Base-by-base conservation (phyloP, 1,140 invertebrate species). In the Pseudachorutes palmiensis region DNA sequence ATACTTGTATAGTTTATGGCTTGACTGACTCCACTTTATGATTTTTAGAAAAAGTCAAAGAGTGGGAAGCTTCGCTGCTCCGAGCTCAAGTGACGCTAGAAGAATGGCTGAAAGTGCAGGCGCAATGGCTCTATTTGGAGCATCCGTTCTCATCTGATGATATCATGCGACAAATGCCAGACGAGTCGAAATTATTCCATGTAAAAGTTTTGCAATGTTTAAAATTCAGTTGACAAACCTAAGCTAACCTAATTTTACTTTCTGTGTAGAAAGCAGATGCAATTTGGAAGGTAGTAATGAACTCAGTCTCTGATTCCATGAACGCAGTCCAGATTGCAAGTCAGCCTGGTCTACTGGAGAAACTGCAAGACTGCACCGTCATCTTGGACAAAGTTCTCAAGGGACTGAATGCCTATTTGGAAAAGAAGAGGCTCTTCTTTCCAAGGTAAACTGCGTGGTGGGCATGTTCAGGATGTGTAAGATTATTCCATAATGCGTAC, bases 121-220 rank as follows among this genome's bases (percentile, higher is more conserved):
- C 86, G 41, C 90, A 91, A 70, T 97, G 91, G 87, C 81, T 95
- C n/a, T 94, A 96, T 77, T 80, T 97, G 29, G 80, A 95, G 70
- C 92, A 92, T 0, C 93, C 97, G 73, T 97, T 97, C 79, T 90
- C 89, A 1, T 94, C 92, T 0, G 90, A 92, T 76, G 92, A 97
- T 76, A 96, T 97, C 70, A 87, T 92, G 30, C 86, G 87, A 0
- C 93, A 97, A 80, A 91, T 98, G 86, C 93, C 92, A 0, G 88
- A 92, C 76, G 94, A 97, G 80, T 90, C 88, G 9, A 80, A 83
- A 14, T 78, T 92, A 63, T 94, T 92, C 77, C 76, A 76, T 68
- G 77, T 76, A 66, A 72, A 30, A 0, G 32, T 57, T 29, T 73
- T 31, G 2, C 22, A 31, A 45, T 32, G 2, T 41, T 19, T 33